Evolutionary conservation across 2,113 vertebrate species (phyloP).

Genomic region (Cinclus cinclus): DNA sequence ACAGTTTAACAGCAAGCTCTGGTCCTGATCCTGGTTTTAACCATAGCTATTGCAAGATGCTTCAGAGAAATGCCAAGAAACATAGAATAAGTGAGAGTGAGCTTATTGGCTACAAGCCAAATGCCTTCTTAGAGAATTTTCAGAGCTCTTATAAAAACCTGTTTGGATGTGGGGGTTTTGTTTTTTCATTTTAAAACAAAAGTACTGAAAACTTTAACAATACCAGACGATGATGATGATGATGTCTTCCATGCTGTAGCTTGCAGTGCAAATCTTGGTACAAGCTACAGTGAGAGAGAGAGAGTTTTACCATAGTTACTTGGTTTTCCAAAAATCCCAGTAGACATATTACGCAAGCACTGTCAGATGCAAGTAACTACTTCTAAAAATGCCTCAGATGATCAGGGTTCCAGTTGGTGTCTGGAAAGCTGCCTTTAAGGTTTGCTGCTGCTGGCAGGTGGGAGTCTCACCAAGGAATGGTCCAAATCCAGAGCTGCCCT

Average conservation of each 20-base stretch:
- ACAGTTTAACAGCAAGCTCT: background rate
- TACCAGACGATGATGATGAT: too few species aligned
- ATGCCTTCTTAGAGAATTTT: background rate
- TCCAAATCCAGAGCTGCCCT: background rate
- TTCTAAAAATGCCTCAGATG: background rate
- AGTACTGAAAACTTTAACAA: background rate
- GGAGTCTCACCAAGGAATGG: background rate
- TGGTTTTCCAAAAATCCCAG: background rate
- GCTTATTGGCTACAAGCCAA: background rate
- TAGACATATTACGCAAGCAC: background rate
- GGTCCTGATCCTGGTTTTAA: background rate
- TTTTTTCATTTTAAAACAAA: background rate
- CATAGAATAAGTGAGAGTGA: background rate
- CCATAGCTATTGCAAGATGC: background rate
- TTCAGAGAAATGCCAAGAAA: background rate
- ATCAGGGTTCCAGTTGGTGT: background rate
- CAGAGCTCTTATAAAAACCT: background rate
- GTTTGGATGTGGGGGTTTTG: background rate
- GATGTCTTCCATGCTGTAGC: background rate
- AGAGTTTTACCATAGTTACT: background rate
- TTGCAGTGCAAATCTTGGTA: background rate
- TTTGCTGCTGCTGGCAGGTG: background rate
- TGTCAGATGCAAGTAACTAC: background rate
- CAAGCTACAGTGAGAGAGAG: background rate
- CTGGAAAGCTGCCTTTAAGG: background rate